Conservation (phyloP, 2,888 invertebrate genomes). For the Pandemis cinnamomeana region DNA sequence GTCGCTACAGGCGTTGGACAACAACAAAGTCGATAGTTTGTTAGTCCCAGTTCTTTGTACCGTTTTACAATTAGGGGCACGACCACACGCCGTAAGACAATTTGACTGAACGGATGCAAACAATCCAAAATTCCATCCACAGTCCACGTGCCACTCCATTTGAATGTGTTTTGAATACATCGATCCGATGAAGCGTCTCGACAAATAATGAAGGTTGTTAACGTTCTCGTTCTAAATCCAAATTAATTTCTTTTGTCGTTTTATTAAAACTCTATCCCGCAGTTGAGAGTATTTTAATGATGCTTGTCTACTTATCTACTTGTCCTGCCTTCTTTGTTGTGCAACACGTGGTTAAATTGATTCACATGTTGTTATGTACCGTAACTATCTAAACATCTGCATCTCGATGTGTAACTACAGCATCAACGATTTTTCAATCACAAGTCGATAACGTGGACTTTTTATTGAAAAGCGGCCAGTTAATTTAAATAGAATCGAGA, state of each 20-base stretch:
- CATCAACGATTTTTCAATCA: slow-evolving; percentile 5
- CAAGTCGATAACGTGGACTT: background rate
- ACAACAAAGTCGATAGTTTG: slow-evolving; percentile 40
- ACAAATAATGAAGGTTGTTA: slow-evolving; percentile 33
- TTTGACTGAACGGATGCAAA: slow-evolving; percentile 35
- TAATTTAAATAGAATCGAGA: background rate
- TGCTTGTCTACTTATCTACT: slow-evolving; percentile 32
- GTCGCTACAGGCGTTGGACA: slow-evolving; percentile 44
- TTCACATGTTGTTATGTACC: slow-evolving; percentile 25
- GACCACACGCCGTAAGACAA: slow-evolving; percentile 40
- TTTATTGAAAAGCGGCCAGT: background rate
- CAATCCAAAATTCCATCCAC: slow-evolving; percentile 19
- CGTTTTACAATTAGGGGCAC: slow-evolving; percentile 44
- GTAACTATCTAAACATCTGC: slow-evolving; percentile 22
- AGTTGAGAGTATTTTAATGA: slow-evolving; percentile 32
- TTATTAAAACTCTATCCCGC: slow-evolving; percentile 18
- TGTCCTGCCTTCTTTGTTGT: slow-evolving; percentile 28
- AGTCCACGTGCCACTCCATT: slow-evolving; percentile 1
- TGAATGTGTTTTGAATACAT: background rate
- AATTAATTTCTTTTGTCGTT: slow-evolving; percentile 37
- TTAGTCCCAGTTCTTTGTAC: slow-evolving; percentile 41
- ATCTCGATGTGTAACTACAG: background rate
- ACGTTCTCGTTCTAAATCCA: slow-evolving; percentile 29
- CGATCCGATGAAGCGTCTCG: slow-evolving; percentile 8
- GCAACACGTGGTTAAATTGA: slow-evolving; percentile 27